Conservation (phyloP, 2,888 invertebrate genomes). For the Orchesella flavescens region DNA sequence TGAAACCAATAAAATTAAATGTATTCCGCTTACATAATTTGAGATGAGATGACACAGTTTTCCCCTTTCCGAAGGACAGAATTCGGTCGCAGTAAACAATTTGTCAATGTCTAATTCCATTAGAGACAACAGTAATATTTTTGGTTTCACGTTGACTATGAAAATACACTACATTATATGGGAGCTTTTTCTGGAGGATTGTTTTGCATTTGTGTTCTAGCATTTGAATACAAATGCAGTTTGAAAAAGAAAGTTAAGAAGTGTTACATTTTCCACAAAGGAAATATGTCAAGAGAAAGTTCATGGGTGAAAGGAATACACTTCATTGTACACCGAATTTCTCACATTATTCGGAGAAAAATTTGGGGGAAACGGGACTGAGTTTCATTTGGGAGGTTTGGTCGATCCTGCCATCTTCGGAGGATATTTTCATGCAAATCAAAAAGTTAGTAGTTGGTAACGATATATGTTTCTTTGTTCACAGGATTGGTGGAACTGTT, state of each 20-base stretch:
- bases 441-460: neutral
- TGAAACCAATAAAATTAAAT: constrained; percentile 14
- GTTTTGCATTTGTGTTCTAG: neutral
- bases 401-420: constrained; percentile 15
- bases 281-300: neutral
- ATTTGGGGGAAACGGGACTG: neutral
- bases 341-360: neutral
- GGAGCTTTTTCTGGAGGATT: neutral
- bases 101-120: constrained; percentile 46
- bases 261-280: neutral
- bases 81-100: constrained; percentile 27
- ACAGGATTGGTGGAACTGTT: constrained; percentile 95
- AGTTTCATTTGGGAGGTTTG: neutral
- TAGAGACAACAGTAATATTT: neutral
- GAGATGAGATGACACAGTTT: neutral
- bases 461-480: constrained; percentile 61
- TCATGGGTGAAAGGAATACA: neutral
- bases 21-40: neutral
- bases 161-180: too few relatives aligned
- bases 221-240: neutral
- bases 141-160: too few relatives aligned
- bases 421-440: too few relatives aligned
- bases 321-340: too few relatives aligned
- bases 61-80: constrained; percentile 1
- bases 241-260: neutral